Conservation (phyloP, 2,113 vertebrate species). For the Apistogramma diplotaenia region DNA sequence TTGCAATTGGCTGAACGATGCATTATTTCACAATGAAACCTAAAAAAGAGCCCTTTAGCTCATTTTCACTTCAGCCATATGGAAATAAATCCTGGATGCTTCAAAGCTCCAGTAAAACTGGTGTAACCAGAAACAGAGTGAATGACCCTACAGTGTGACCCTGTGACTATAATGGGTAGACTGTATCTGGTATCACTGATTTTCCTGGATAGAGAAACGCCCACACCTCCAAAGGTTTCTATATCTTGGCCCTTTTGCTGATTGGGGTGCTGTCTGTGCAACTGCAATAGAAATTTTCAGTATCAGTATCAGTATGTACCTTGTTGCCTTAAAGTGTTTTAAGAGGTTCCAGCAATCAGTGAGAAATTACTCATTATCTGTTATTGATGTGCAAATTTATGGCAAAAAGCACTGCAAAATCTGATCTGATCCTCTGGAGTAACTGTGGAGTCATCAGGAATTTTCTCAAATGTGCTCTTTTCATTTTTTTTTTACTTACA, state of each 20-base stretch:
- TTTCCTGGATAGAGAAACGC: not conserved
- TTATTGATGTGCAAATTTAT: not conserved
- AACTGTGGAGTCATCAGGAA: not conserved
- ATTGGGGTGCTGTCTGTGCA: not conserved
- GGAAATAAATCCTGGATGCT: not conserved
- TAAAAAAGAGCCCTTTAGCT: not conserved
- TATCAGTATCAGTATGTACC: not conserved
- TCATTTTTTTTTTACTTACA: not conserved
- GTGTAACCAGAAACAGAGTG: not conserved
- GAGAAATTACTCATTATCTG: not conserved
- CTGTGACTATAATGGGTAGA: not conserved
- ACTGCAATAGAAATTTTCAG: not conserved
- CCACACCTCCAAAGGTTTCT: not conserved
- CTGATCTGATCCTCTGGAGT: not conserved
- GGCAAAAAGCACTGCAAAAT: not conserved
- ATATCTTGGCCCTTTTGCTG: not conserved
- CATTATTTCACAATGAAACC: conserved; percentile 16
- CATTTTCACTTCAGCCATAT: not conserved
- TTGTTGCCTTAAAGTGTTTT: not conserved
- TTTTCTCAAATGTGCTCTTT: not conserved
- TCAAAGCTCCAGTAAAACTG: not conserved
- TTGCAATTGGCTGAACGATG: conserved; percentile 3
- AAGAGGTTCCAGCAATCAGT: not conserved
- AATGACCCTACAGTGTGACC: not conserved
- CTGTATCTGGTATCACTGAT: not conserved